These are phyloP conservation scores for Drosophila subpulchrella DNA, from an alignment of 1,140 invertebrate species.

Conservation along the genomic window DNA sequence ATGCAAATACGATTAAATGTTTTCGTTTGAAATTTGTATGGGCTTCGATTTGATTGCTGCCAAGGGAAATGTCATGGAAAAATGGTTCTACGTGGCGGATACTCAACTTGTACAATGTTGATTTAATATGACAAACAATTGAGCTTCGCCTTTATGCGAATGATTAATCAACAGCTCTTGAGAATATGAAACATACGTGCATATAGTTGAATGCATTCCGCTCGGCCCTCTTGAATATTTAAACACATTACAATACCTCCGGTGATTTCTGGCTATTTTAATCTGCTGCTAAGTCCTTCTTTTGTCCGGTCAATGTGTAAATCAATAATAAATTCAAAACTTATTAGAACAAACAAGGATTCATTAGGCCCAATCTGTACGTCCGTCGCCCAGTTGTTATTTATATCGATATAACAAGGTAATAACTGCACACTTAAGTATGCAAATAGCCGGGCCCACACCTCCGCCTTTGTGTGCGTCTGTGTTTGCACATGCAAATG, in stretches of 20 bases:
- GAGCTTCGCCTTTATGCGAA: slow-evolving; percentile 2
- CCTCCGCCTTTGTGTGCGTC: neutral
- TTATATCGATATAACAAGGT: slow-evolving; percentile 82
- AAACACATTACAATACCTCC: slow-evolving; percentile 26
- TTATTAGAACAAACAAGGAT: slow-evolving; percentile 72
- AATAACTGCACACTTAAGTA: slow-evolving; percentile 83
- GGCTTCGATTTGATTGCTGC: slow-evolving; percentile 26
- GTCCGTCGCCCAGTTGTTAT: slow-evolving; percentile 57
- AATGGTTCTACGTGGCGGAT: slow-evolving; percentile 21
- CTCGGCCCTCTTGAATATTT: slow-evolving; percentile 14
- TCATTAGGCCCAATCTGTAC: slow-evolving; percentile 67
- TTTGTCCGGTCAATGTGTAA: slow-evolving; percentile 37
- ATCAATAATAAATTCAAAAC: slow-evolving; percentile 73
- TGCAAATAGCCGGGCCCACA: slow-evolving; percentile 62
- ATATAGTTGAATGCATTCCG: slow-evolving; percentile 2
- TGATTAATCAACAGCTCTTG: slow-evolving; percentile 28
- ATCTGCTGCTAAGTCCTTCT: slow-evolving; percentile 19
- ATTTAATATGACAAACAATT: slow-evolving; percentile 29
- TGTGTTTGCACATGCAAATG: slow-evolving; percentile 73
- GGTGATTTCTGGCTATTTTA: slow-evolving; percentile 35
- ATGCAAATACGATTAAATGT: slow-evolving; percentile 76
- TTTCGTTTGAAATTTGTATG: slow-evolving; percentile 51
- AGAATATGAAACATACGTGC: neutral
- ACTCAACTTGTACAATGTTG: slow-evolving; percentile 7
- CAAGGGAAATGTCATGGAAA: slow-evolving; percentile 14